Evolutionary conservation across 2,888 invertebrate species (phyloP).

Genomic region (Operophtera brumata): DNA sequence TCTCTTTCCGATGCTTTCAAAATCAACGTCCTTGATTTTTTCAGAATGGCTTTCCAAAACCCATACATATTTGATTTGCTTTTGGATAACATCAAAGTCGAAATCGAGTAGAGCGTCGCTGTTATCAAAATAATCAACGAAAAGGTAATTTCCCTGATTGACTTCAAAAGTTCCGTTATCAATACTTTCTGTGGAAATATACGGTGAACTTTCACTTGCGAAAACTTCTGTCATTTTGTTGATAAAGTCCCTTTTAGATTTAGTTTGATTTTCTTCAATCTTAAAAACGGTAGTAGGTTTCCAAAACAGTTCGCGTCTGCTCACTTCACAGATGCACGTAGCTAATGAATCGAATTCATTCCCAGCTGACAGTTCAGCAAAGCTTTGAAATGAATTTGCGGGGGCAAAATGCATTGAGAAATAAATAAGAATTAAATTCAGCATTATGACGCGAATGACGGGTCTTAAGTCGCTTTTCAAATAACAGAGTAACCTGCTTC

Average conservation of each 20-base stretch:
- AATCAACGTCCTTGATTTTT: slow-evolving; percentile 22
- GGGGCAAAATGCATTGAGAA: slow-evolving; percentile 12
- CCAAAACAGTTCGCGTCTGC: slow-evolving; percentile 27
- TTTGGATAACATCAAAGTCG: slow-evolving; percentile 28
- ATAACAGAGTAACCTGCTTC: slow-evolving; percentile 2
- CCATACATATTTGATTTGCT: slow-evolving; percentile 42
- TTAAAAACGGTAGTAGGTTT: slow-evolving; percentile 37
- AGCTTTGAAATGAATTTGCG: slow-evolving; percentile 18
- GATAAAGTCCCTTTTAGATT: slow-evolving; percentile 27
- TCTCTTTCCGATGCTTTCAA: slow-evolving; percentile 34
- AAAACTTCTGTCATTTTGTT: slow-evolving; percentile 32
- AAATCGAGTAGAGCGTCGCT: slow-evolving; percentile 33
- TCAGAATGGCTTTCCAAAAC: slow-evolving; percentile 33
- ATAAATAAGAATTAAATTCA: slow-evolving; percentile 18
- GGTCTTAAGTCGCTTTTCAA: background rate
- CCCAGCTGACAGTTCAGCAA: slow-evolving; percentile 5
- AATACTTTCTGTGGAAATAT: slow-evolving; percentile 2
- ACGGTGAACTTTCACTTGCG: slow-evolving; percentile 27
- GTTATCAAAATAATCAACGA: slow-evolving; percentile 36
- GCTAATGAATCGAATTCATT: slow-evolving; percentile 24
- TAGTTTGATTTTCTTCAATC: slow-evolving; percentile 8
- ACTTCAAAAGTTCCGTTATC: slow-evolving; percentile 14
- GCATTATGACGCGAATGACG: slow-evolving; percentile 15
- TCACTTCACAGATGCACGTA: slow-evolving; percentile 36
- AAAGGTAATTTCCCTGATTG: slow-evolving; percentile 26